Percentiles rank a stretch among this genome's conserved stretches.
Conservation (phyloP, 1,140 invertebrate genomes). For the Trinorchestia longiramus region DNA sequence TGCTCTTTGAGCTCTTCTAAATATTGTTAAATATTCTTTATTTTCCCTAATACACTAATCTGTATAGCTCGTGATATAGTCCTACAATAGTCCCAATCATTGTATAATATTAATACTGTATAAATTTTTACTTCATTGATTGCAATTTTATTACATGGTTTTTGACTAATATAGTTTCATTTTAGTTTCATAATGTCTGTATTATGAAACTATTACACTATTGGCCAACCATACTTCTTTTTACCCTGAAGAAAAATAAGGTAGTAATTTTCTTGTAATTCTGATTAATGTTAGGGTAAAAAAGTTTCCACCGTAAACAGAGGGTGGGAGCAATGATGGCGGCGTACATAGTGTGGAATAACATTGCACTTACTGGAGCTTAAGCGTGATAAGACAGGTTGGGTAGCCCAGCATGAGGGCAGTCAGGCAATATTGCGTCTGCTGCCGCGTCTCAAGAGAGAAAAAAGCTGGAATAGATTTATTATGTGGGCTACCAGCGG, state of each 20-base stretch:
- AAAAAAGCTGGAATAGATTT: slow-evolving; percentile 35
- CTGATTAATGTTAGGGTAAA: slow-evolving; percentile 10
- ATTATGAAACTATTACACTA: neutral
- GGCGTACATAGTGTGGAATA: slow-evolving; percentile 34
- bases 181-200: no score
- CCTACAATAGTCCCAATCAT: no score
- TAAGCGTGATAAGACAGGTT: slow-evolving; percentile 20
- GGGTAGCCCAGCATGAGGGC: slow-evolving; percentile 48
- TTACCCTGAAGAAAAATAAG: neutral
- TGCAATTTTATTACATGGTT: no score
- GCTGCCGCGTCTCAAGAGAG: slow-evolving; percentile 36
- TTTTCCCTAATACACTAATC: no score
- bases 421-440: slow-evolving; percentile 50
- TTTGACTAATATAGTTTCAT: no score
- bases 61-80: no score
- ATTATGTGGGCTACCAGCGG: slow-evolving; percentile 41
- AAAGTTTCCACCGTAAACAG: slow-evolving; percentile 49
- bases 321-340: slow-evolving; percentile 53
- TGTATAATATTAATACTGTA: no score
- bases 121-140: no score
- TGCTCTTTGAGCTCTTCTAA: no score
- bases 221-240: neutral
- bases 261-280: slow-evolving; percentile 3
- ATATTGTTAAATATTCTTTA: no score
- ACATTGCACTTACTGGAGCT: slow-evolving; percentile 32